Evolutionary conservation across 2,113 vertebrate genomes (phyloP), one percentile per base, ranked within the genome.

Genomic region (Cariama cristata): DNA sequence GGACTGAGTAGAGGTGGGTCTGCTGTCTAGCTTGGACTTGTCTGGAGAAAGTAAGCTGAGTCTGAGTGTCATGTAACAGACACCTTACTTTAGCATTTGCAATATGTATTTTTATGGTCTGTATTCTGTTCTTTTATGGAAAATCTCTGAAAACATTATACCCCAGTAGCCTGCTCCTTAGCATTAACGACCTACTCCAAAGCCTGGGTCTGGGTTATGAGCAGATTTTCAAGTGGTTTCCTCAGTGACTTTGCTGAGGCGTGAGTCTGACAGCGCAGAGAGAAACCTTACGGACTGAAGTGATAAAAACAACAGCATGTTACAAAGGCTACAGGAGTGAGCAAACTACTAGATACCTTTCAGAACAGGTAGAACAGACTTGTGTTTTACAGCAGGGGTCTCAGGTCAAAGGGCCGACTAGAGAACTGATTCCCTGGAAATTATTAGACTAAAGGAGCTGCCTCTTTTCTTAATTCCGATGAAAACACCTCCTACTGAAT

Each of bases 11-110:
- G 26, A 40, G 26, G 17, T 28, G 30, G 14, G 21, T 47, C 42
- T 58, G 7, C 27, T 1, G 0, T 62, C 30, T 44, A 26, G 12
- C 35, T 71, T 71, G 35, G 30, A 50, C 1, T 0, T 42, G 26
- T 47, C 62, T 76, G 69, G 33, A 71, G 44, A 66, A 79, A 79
- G 50, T 19, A 47, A 68, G 7, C 22, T 73, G 53, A 81, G 27
- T 21, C 17, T 0, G 4, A 23, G 4, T 33, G 11, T 27, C 50
- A 66, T 28, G n/a, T 69, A 69, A 60, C 19, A 18, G 21, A 60
- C 8, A 58, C 23, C 20, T 53, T 86, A 20, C 33, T 59, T 83
- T 15, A 79, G 17, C 19, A 38, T 56, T 44, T 49, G 4, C 52
- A 60, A 42, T 40, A 30, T 8, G 7, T 71, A 68, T 75, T 66